Base-by-base conservation (phyloP, 1,140 invertebrate genomes). In the Ceratosolen fusciceps region DNA sequence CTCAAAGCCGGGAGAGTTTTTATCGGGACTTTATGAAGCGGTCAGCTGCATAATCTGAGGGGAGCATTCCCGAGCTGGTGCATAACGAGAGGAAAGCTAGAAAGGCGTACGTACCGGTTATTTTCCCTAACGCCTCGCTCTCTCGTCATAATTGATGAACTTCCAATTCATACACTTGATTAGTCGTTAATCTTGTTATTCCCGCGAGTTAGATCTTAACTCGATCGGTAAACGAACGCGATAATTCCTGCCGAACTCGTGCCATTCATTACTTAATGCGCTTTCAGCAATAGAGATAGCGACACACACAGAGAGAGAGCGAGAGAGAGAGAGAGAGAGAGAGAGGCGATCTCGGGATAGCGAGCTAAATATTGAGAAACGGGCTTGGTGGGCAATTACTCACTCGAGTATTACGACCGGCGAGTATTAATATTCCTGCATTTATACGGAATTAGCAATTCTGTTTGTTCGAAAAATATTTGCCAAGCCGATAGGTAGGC, bases 361-460 rank as follows among this genome's bases (percentile, higher is more conserved):
- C 7, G 16, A n/a, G n/a, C n/a, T n/a, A n/a, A n/a, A 37, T 37
- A 34, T 65, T 65, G 34, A 34, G 29, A 62, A 62, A 34, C 29
- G 31, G 9, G n/a, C 34, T 62, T 34, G 8, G 19, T 65, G 14
- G 8, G 19, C 37, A 14, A 65, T 65, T 65, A 65, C 21, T 65
- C 34, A 65, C 37, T 65, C 37, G 21, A n/a, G 60, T n/a, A n/a
- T n/a, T n/a, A 65, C 60, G n/a, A 65, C 2, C 60, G 34, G 9
- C n/a, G 60, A 60, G 37, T 65, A n/a, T 65, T 65, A 65, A 65
- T 65, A 65, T 65, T 37, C 19, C 21, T 37, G n/a, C 34, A 37
- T 65, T 65, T 65, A n/a, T 37, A 65, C 2, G n/a, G 19, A 60
- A 60, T 29, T 24, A 60, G 37, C 0, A 37, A 65, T 37, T 65